phyloP scores from a whole-genome alignment of 1,140 invertebrate genomes.

The Condylostylus longicornis region DNA sequence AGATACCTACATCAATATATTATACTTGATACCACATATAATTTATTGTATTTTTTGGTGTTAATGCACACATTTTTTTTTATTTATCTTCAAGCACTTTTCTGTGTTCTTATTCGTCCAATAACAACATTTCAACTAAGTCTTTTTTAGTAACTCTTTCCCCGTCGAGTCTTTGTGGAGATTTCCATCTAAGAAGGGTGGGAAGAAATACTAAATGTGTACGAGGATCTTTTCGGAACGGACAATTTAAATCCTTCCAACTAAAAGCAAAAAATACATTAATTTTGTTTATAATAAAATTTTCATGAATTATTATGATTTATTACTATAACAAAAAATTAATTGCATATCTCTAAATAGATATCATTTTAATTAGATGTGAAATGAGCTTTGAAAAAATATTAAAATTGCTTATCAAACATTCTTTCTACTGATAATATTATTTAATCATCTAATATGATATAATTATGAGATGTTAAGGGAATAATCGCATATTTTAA shows the following conservation, averaged over 20 bases:
- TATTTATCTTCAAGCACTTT: neutral
- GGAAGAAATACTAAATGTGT: constrained; percentile 54
- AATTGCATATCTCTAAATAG: no score
- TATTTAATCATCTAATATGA: no score
- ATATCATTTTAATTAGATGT: no score
- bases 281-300: constrained; percentile 5
- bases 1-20: no score
- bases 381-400: no score
- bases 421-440: no score
- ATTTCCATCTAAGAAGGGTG: constrained; percentile 54
- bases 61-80: neutral
- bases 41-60: no score
- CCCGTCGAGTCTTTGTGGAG: constrained; percentile 54
- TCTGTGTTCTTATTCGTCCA: constrained; percentile 21
- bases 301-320: neutral
- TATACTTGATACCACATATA: no score
- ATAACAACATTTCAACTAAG: constrained; percentile 38
- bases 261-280: constrained; percentile 33
- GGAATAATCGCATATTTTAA: no score
- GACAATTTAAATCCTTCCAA: constrained; percentile 58
- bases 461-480: no score
- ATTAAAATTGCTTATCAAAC: no score
- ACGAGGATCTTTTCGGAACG: constrained; percentile 52
- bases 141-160: constrained; percentile 48
- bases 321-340: no score